Evolutionary conservation across 2,113 vertebrate genomes (phyloP).

Genomic region (Seriola dumerili): DNA sequence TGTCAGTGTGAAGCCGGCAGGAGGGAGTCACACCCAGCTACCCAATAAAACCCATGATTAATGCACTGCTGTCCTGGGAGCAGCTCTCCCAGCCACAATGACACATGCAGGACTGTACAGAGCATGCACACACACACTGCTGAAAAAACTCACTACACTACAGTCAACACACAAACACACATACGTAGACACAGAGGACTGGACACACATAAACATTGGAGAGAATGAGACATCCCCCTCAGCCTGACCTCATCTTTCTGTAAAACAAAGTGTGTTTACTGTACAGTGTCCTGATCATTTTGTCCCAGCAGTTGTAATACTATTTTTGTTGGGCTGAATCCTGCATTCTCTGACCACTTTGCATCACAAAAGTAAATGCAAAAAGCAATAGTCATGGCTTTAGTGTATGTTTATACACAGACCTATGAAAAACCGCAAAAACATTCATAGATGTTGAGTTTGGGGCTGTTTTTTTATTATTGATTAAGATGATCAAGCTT

Average conservation of each 20-base stretch:
- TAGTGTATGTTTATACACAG: too few relatives aligned
- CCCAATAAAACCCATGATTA: conserved; percentile 82
- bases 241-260: conserved; percentile 39
- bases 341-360: not conserved
- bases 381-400: too few relatives aligned
- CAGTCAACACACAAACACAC: conserved; percentile 14
- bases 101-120: conserved; percentile 61
- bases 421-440: too few relatives aligned
- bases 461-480: too few relatives aligned
- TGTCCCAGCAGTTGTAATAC: not conserved
- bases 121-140: conserved; percentile 28
- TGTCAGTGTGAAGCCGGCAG: conserved; percentile 48
- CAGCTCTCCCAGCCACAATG: conserved; percentile 66
- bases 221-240: conserved; percentile 25
- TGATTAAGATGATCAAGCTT: too few relatives aligned
- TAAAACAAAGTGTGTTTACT: conserved; percentile 46
- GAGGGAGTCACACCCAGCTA: conserved; percentile 70
- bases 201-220: conserved; percentile 17
- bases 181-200: not conserved
- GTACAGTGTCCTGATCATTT: conserved; percentile 16
- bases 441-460: too few relatives aligned
- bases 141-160: not conserved
- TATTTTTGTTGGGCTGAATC: not conserved
- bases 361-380: too few relatives aligned
- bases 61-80: conserved; percentile 75